Base-by-base conservation (phyloP, 2,113 vertebrate species). In the Zosterops hypoxanthus region DNA sequence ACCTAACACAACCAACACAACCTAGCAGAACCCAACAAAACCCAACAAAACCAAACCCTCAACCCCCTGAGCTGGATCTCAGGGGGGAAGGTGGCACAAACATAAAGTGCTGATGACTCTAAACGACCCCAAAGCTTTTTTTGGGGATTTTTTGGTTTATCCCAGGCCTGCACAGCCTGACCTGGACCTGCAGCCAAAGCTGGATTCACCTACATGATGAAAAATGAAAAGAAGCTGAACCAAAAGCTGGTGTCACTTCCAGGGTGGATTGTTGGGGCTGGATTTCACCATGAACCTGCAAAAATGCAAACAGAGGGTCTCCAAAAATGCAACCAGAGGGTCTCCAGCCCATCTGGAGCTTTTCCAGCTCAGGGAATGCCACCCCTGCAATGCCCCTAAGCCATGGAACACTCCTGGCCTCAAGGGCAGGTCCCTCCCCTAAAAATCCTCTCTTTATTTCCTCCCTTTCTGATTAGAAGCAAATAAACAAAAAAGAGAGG, bases 401-500 rank as follows among this genome's bases (percentile, higher is more conserved):
- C 14, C 28, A 44, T 1, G 31, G 57, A 44, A 55, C 33, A 42
- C 7, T 56, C 68, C 71, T 50, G 34, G 71, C 36, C 79, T 24
- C 46, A 20, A 69, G 88, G 72, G 36, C 42, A 88, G 65, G 76
- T 70, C 33, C 69, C 53, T 68, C 34, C 77, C 65, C 69, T 53
- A 68, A 79, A 76, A 92, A 59, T 18, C 61, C 64, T 68, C 72
- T 73, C 88, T 87, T 77, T 44, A 24, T 90, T 90, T 90, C 66
- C 61, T 82, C 44, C 44, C 46, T 72, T 14, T 17, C 25, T 69
- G 69, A 81, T 76, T 34, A 81, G 73, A 83, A 89, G 52, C 73
- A 96, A 94, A 92, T 39, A 92, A 92, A 85, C 34, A 94, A 70
- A 50, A 57, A 57, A 75, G 42, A 7, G 4, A 60, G 34, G 34